A percentile compares a stretch with the other conserved stretches of the same genome.
These are phyloP conservation scores for Pogonognathellus flavescens DNA, from an alignment of 1,140 invertebrate genomes.

Conservation along the genomic window DNA sequence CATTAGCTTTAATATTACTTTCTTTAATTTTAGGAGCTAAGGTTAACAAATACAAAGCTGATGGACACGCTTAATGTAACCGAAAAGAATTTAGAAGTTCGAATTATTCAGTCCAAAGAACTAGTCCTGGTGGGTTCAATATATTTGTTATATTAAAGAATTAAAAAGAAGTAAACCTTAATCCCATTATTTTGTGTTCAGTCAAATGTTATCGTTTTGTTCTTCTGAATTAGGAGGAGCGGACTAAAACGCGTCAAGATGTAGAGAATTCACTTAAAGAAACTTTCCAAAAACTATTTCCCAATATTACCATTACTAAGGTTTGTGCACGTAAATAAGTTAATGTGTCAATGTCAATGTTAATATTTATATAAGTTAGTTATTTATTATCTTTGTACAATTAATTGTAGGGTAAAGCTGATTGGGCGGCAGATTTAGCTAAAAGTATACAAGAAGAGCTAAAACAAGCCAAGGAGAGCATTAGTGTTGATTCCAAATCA, in stretches of 20 bases:
- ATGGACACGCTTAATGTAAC: slow-evolving; percentile 62
- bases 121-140: slow-evolving; percentile 51
- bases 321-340: too few relatives aligned
- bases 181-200: background rate
- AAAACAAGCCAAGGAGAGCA: slow-evolving; percentile 18
- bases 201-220: background rate
- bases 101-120: slow-evolving; percentile 44
- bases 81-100: slow-evolving; percentile 58
- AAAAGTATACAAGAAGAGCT: slow-evolving; percentile 52
- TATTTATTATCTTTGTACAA: too few relatives aligned
- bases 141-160: background rate
- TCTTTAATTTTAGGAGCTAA: slow-evolving; percentile 33
- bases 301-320: slow-evolving; percentile 24
- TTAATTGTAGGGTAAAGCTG: slow-evolving; percentile 30
- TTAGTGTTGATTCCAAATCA: slow-evolving; percentile 12
- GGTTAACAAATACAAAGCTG: slow-evolving; percentile 58
- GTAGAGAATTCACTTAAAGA: slow-evolving; percentile 8
- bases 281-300: slow-evolving; percentile 41
- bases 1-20: background rate
- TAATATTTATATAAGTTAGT: too few relatives aligned
- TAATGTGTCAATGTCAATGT: too few relatives aligned
- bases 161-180: too few relatives aligned
- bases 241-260: slow-evolving; percentile 25
- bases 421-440: slow-evolving; percentile 52
- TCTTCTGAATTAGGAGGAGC: slow-evolving; percentile 41